These are phyloP conservation scores for Semotilus atromaculatus DNA, from an alignment of 2,797 vertebrate species.

Conservation along the genomic window DNA sequence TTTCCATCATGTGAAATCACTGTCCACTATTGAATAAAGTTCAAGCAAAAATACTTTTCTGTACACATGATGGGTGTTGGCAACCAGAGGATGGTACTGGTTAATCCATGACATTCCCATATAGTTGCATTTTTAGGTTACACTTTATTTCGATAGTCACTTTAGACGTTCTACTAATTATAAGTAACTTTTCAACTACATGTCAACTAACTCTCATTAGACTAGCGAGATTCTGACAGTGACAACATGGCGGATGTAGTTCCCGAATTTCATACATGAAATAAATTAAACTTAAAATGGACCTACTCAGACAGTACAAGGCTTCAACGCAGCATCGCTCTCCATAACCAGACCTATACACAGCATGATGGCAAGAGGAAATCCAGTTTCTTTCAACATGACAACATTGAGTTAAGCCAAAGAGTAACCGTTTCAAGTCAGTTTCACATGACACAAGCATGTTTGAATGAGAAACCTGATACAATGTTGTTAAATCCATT, in stretches of 20 bases:
- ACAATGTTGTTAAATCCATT: neutral
- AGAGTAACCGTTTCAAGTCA: neutral
- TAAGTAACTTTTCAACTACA: no score
- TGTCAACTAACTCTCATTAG: no score
- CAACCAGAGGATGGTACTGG: neutral
- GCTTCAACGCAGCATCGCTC: neutral
- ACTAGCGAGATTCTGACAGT: no score
- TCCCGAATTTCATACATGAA: no score
- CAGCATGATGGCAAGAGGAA: neutral
- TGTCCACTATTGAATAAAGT: neutral
- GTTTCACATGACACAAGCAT: neutral
- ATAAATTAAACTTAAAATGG: no score
- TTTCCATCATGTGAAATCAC: neutral
- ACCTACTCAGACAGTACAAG: no score
- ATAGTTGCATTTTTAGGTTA: no score
- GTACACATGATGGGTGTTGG: neutral
- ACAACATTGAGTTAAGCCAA: neutral
- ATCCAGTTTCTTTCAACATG: neutral
- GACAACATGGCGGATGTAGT: no score
- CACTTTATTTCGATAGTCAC: no score
- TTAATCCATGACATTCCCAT: neutral
- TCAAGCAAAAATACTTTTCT: neutral
- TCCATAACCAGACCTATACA: neutral
- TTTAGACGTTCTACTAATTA: no score
- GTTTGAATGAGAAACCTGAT: neutral